A percentile compares a stretch with the other conserved stretches of the same genome.
phyloP scores from a whole-genome alignment of 2,113 vertebrate genomes.

The Neotoma lepida region DNA sequence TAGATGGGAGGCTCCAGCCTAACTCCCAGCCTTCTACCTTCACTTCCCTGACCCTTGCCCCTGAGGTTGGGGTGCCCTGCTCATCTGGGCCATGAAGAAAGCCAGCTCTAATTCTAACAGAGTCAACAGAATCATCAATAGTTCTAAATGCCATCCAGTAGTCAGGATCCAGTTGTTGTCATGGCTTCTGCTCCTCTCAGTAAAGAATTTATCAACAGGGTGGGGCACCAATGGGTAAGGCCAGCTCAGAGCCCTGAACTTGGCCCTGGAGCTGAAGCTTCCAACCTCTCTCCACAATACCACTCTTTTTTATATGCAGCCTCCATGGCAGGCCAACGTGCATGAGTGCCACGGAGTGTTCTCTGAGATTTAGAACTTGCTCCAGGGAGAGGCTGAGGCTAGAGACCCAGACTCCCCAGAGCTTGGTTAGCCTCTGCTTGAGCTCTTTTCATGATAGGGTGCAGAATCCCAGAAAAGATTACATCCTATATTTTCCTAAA shows the following conservation, averaged over 20 bases:
- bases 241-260: neutral
- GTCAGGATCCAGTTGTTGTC: conserved; percentile 16
- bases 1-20: neutral
- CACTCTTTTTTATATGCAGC: neutral
- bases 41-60: conserved; percentile 13
- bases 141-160: neutral
- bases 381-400: neutral
- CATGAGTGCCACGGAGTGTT: neutral
- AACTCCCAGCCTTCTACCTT: neutral
- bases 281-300: neutral
- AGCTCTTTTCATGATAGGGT: conserved; percentile 23
- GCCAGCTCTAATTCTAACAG: neutral
- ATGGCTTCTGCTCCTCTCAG: conserved; percentile 14
- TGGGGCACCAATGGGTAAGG: neutral
- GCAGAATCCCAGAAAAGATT: neutral
- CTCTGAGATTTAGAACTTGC: neutral
- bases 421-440: neutral
- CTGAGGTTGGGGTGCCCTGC: neutral
- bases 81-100: neutral
- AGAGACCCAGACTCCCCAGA: conserved; percentile 4
- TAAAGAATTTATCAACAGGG: conserved; percentile 2
- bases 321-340: neutral
- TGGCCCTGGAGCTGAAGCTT: neutral
- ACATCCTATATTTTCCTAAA: neutral
- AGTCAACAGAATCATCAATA: neutral